Conservation (phyloP, 2,113 vertebrate species). For the Rhinolophus sinicus region DNA sequence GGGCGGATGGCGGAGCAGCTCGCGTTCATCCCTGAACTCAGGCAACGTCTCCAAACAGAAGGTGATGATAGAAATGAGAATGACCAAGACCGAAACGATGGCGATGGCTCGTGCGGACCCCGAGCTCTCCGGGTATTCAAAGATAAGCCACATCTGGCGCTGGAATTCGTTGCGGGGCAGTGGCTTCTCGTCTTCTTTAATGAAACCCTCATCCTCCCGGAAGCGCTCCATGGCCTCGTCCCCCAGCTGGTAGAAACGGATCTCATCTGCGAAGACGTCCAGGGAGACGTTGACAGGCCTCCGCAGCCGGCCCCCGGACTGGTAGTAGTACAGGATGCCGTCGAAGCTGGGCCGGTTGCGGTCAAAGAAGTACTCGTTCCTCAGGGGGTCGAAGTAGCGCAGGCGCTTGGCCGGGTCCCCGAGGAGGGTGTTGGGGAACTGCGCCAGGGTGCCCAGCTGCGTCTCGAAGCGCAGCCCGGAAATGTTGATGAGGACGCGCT, state of each 20-base stretch:
- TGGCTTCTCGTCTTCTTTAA: conserved; percentile 95
- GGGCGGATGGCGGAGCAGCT: conserved; percentile 81
- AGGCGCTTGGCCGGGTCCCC: conserved; percentile 95
- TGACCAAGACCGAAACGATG: conserved; percentile 96
- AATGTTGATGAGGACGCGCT: conserved; percentile 96
- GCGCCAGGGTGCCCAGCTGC: conserved; percentile 95
- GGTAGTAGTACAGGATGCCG: conserved; percentile 96
- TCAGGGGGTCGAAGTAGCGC: conserved; percentile 96
- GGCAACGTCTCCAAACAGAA: conserved; percentile 98
- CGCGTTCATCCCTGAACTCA: conserved; percentile 94
- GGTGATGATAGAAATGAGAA: conserved; percentile 97
- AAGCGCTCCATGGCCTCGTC: conserved; percentile 96
- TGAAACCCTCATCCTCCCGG: conserved; percentile 96
- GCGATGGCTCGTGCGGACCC: conserved; percentile 94
- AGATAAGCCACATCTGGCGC: conserved; percentile 98
- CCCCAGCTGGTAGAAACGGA: conserved; percentile 96
- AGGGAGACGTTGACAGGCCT: conserved; percentile 96
- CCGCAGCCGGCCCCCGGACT: conserved; percentile 95
- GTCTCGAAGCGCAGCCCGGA: conserved; percentile 96
- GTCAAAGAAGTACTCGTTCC: conserved; percentile 99
- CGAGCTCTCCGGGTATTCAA: conserved; percentile 97
- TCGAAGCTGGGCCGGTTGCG: conserved; percentile 97
- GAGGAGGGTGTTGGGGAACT: conserved; percentile 95
- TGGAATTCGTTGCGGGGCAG: conserved; percentile 94
- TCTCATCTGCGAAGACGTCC: conserved; percentile 96